phyloP scores from a whole-genome alignment of 1,140 invertebrate genomes.

The Archivesica marissinica region DNA sequence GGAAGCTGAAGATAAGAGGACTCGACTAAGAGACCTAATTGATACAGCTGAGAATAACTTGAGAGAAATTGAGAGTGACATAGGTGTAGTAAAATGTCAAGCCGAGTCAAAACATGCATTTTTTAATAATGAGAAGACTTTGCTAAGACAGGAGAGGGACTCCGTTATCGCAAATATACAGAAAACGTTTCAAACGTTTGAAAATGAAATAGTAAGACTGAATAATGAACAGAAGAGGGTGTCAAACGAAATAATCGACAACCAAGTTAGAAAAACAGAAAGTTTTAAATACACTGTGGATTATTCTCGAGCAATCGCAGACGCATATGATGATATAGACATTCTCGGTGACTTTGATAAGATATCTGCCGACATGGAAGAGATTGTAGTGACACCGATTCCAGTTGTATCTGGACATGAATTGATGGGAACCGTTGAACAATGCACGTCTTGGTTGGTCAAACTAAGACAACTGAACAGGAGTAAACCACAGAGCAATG shows the following conservation, averaged over 20 bases:
- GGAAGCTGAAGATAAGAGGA: neutral
- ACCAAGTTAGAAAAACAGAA: neutral
- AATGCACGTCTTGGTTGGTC: slow-evolving; percentile 1
- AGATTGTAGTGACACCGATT: neutral
- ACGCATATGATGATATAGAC: neutral
- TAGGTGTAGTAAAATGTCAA: neutral
- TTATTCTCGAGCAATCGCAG: neutral
- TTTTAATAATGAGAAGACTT: neutral
- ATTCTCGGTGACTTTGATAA: neutral
- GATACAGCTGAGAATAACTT: neutral
- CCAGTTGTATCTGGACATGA: slow-evolving; percentile 7
- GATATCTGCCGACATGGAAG: neutral
- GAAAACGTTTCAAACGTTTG: neutral
- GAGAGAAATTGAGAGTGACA: neutral
- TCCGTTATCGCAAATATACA: neutral
- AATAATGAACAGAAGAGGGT: neutral
- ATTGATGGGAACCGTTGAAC: slow-evolving; percentile 18
- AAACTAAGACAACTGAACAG: slow-evolving; percentile 2
- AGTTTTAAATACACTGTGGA: neutral
- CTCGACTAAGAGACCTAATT: neutral
- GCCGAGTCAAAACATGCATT: neutral
- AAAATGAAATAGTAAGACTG: neutral
- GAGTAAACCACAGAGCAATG: no score
- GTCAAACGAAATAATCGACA: neutral
- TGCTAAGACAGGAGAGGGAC: neutral